Conservation (phyloP, 1,140 invertebrate species). For the Lasioglossum albipes region DNA sequence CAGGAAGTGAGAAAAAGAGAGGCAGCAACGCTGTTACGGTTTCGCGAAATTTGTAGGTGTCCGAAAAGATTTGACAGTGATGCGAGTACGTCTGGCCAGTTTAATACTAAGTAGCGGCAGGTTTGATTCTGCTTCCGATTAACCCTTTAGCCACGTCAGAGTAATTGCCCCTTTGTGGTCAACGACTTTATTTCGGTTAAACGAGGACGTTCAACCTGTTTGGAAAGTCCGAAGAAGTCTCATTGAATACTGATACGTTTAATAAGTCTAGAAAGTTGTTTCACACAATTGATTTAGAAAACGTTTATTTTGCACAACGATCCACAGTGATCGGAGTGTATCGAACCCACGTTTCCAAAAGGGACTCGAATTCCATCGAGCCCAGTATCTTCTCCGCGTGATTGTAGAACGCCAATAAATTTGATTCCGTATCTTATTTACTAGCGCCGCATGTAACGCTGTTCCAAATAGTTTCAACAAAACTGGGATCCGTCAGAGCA, state of each 20-base stretch:
- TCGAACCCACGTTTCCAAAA: background rate
- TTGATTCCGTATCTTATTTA: background rate
- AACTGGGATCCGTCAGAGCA: background rate
- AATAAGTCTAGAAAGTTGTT: too few relatives aligned
- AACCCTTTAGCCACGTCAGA: background rate
- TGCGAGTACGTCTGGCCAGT: background rate
- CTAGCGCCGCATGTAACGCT: background rate
- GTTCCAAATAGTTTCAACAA: background rate
- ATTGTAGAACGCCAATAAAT: background rate
- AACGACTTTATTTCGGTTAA: background rate
- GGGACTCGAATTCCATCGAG: background rate
- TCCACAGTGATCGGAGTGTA: too few relatives aligned
- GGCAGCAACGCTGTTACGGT: background rate
- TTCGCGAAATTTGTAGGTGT: conserved; percentile 11
- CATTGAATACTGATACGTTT: too few relatives aligned
- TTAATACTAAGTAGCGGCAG: background rate
- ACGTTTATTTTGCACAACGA: too few relatives aligned
- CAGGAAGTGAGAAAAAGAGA: background rate
- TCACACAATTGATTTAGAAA: too few relatives aligned
- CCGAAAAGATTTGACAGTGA: background rate
- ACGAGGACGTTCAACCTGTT: background rate
- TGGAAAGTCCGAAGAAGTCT: background rate
- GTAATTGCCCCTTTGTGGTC: conserved; percentile 6
- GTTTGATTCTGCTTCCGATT: conserved; percentile 14
- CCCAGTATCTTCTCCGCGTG: background rate